Evolutionary conservation across 1,140 invertebrate species (phyloP), one percentile per base, ranked within the genome.

Genomic region (Limonius californicus): DNA sequence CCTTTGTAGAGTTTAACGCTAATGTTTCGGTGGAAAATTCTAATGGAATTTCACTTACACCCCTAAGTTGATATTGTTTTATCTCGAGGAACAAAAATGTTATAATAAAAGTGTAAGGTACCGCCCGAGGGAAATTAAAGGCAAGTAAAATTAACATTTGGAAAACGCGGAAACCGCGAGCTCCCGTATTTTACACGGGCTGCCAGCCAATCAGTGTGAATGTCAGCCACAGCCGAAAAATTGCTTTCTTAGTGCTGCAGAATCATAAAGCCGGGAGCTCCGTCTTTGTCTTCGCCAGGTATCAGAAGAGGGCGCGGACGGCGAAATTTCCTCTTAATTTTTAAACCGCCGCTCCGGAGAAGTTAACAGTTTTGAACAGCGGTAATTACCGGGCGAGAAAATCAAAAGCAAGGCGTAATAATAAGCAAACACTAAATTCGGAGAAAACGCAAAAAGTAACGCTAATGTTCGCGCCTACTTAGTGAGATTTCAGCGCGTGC

Each of bases 91-190:
- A 50, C 45, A 50, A 50, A 50, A 50, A 50, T 50, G 45, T 50
- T 50, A 50, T 50, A 50, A 50, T 50, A 50, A 64, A 64, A 64
- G 57, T 64, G 57, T 60, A 60, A 64, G 62, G 62, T 60, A 47
- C 56, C 54, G 62, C 62, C 57, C 62, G 57, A 55, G 62, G 62
- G 62, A 64, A 64, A 64, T 64, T 64, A 64, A 64, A 64, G 57
- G 58, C 56, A 60, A 64, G 62, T 64, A 64, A 64, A 64, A 64
- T 64, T 64, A 64, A 56, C 62, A 64, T 64, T 64, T 64, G 56
- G 61, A 57, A 62, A 62, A 62, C 16, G 45, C 45, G 45, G 20
- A 50, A 50, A 50, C 45, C 45, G 16, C 45, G 16, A 50, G 12
- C 45, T 18, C 45, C 45, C 16, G 45, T 50, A 50, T 50, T 50